Conservation (phyloP, 2,113 vertebrate genomes). For the Panthera uncia region DNA sequence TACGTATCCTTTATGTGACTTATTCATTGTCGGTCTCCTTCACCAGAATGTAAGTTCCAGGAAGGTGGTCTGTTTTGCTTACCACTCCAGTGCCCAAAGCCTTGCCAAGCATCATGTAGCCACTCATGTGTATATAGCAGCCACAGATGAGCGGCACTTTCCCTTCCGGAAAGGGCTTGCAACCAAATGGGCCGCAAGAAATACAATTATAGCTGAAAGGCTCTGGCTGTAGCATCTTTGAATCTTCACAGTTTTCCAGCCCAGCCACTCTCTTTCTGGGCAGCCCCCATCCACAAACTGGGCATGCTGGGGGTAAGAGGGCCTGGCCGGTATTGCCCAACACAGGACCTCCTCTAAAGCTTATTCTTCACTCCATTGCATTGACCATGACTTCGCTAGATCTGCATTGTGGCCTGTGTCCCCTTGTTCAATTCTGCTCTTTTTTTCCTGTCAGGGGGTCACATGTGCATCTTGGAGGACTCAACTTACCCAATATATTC, state of each 20-base stretch:
- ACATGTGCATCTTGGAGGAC: not conserved
- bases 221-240: not conserved
- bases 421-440: not conserved
- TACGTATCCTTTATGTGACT: not conserved
- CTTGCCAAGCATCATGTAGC: fast-evolving
- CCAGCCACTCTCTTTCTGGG: not conserved
- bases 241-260: not conserved
- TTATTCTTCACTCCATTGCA: not conserved
- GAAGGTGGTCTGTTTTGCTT: not conserved
- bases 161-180: not conserved
- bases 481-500: not conserved
- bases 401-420: not conserved
- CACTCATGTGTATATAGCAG: fast-evolving
- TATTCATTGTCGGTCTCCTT: not conserved
- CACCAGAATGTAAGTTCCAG: not conserved
- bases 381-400: not conserved
- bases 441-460: not conserved
- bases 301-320: not conserved
- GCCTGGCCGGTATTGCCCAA: not conserved
- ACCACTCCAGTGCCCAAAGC: not conserved
- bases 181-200: not conserved
- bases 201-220: not conserved
- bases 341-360: not conserved
- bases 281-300: not conserved
- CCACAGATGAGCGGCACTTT: not conserved